phyloP scores from a whole-genome alignment of 2,797 vertebrate species.

The Avahi laniger region DNA sequence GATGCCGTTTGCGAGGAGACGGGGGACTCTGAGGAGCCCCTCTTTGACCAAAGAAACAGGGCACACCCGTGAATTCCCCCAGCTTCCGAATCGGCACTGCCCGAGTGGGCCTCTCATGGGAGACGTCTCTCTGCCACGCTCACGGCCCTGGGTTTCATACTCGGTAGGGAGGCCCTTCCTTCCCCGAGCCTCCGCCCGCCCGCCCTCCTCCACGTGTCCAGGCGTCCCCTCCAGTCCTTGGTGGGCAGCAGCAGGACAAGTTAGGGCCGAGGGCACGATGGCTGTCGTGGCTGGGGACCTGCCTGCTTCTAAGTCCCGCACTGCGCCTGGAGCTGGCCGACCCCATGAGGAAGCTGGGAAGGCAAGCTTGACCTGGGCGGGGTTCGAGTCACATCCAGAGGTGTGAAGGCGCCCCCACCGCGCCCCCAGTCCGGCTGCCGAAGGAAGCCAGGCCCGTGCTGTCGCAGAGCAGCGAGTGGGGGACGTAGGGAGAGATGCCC shows the following conservation, averaged over 20 bases:
- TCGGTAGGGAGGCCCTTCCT: background rate
- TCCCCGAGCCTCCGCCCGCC: background rate
- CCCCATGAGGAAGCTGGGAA: background rate
- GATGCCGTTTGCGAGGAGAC: background rate
- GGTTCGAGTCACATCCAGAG: background rate
- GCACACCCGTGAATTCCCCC: background rate
- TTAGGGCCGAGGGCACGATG: background rate
- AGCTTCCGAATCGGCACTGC: background rate
- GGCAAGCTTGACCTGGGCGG: background rate
- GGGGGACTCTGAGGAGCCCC: background rate
- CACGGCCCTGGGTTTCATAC: background rate
- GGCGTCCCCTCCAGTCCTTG: accelerated
- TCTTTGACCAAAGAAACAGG: background rate
- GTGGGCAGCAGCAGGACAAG: background rate
- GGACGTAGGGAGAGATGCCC: background rate
- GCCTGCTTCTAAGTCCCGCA: background rate
- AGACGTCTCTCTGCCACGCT: background rate
- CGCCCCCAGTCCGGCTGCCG: background rate
- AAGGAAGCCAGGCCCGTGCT: background rate
- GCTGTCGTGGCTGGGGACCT: background rate
- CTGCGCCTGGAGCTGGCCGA: background rate
- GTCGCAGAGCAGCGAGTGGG: background rate
- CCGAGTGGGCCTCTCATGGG: background rate
- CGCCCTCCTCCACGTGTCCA: background rate
- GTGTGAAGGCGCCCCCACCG: too few species aligned